phyloP scores from a whole-genome alignment of 2,113 vertebrate species.

The Calidris pugnax region DNA sequence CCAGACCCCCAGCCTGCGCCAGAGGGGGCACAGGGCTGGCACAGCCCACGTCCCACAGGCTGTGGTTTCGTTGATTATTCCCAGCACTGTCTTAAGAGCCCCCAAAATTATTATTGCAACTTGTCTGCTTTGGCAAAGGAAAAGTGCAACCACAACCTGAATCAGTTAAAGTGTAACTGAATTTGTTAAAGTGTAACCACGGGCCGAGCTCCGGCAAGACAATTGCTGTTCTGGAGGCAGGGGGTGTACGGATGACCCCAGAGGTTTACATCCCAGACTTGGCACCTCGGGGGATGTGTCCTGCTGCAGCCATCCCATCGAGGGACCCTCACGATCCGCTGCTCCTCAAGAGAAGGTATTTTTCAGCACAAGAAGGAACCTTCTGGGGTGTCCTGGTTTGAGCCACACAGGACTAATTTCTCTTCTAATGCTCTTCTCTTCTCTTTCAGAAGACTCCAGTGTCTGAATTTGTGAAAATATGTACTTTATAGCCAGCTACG shows the following conservation, averaged over 20 bases:
- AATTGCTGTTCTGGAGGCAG: fast-evolving
- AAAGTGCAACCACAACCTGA: neutral
- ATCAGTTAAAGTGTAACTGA: neutral
- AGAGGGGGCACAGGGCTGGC: neutral
- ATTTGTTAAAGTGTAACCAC: neutral
- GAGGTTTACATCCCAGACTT: neutral
- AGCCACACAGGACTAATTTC: neutral
- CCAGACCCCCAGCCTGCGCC: neutral
- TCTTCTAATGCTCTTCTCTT: neutral
- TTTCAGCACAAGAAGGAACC: neutral
- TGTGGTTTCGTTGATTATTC: neutral
- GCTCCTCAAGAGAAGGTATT: neutral
- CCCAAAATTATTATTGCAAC: neutral
- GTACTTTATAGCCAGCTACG: neutral
- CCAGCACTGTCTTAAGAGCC: neutral
- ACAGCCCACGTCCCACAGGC: neutral
- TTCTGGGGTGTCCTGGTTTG: neutral
- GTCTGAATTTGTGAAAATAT: neutral
- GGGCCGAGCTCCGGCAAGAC: neutral
- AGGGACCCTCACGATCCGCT: neutral
- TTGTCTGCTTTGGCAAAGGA: neutral
- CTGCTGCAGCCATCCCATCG: neutral
- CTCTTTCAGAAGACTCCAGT: neutral
- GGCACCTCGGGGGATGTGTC: fast-evolving
- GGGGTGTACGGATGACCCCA: no score